Base-by-base conservation (phyloP, 1,140 invertebrate genomes). In the Hormaphis cornu region DNA sequence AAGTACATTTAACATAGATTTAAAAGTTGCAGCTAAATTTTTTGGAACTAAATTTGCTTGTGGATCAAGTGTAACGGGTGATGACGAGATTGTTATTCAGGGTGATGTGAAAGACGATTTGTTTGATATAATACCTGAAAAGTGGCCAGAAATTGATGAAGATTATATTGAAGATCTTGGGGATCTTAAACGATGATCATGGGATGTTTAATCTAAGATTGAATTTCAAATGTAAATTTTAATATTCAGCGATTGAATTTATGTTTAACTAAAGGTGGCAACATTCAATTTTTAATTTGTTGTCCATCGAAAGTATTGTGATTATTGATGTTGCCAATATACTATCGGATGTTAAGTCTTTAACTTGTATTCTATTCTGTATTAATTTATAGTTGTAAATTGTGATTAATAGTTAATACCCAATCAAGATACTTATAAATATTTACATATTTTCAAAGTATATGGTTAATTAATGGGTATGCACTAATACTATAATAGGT, bases 51-150 rank as follows among this genome's bases (percentile, higher is more conserved):
- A 92, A 79, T 99, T 99, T 84, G 95, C 97, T 7, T 99, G 97
- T 83, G 96, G 97, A 10, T 95, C 95, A 18, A 98, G 96, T 20
- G 94, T 99, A 0, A 97, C 95, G 37, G 95, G 94, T 14, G 94
- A 97, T 71, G 96, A 99, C 84, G 97, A 99, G 82, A 97, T 99
- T 77, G 95, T 98, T 7, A 97, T 99, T 78, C 97, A 99, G 81
- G 97, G 93, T 69, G 93, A 95, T 81, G 91, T 98, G 0, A 97
- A 98, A 79, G 95, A 97, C 82, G 95, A 98, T 74, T 79, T 98
- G 3, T 95, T 97, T 80, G 95, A 98, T 82, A 86, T 98, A 70
- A 92, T 99, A 76, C 92, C 93, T 66, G 95, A 98, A 76, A 98
- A 98, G 79, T 98, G 95, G 93, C 87, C 91, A 70, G 88, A 94